Conservation (phyloP, 2,797 vertebrate species). For the Potorous gilbertii region DNA sequence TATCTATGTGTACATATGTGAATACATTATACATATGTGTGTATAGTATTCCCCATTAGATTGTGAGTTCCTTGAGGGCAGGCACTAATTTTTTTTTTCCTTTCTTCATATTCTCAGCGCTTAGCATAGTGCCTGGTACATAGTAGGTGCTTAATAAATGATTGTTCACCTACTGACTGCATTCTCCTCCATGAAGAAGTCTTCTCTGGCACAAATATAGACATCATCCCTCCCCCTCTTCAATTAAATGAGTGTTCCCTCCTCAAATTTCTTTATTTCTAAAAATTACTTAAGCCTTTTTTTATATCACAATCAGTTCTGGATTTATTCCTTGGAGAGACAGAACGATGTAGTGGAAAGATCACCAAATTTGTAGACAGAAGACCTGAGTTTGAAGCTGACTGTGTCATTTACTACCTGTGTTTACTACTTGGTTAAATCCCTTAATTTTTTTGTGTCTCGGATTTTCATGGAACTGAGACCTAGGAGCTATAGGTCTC, state of each 20-base stretch:
- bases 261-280: not conserved
- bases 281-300: not conserved
- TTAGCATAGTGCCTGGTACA: not conserved
- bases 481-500: not conserved
- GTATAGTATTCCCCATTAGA: not conserved
- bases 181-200: not conserved
- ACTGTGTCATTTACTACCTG: not conserved
- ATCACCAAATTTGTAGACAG: not conserved
- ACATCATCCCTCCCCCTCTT: not conserved
- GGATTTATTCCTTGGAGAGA: not conserved
- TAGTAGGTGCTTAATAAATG: not conserved
- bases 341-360: not conserved
- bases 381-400: not conserved
- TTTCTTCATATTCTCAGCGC: not conserved
- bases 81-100: not conserved
- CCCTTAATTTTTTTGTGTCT: not conserved
- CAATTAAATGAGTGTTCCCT: not conserved
- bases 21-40: not conserved
- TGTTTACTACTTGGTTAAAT: not conserved
- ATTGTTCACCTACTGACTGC: not conserved
- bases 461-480: not conserved
- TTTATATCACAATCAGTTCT: not conserved
- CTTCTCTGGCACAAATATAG: not conserved
- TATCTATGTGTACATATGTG: not conserved
- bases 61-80: not conserved